phyloP scores from a whole-genome alignment of 2,888 invertebrate species.

The Aplocera efformata region DNA sequence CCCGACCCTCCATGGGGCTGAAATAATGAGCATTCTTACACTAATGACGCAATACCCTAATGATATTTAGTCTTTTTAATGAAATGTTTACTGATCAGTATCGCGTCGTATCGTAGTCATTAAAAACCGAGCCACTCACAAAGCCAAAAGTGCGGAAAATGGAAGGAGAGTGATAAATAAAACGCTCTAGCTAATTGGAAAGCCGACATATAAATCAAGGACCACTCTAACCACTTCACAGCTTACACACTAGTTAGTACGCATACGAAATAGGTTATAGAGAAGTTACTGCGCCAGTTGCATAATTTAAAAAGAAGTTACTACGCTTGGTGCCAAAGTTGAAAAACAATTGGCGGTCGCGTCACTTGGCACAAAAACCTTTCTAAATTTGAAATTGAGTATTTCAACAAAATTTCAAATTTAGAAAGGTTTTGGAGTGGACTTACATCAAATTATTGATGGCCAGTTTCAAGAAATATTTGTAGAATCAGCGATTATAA shows the following conservation, averaged over 20 bases:
- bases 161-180: constrained; percentile 71
- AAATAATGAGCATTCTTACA: too few species aligned
- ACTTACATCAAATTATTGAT: constrained; percentile 19
- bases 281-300: not conserved
- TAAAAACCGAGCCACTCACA: constrained; percentile 23
- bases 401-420: constrained; percentile 26
- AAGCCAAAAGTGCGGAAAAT: constrained; percentile 66
- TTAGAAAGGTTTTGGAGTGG: constrained; percentile 20
- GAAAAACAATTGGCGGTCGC: constrained; percentile 32
- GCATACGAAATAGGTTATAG: not conserved
- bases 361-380: constrained; percentile 39
- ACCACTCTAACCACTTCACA: constrained; percentile 41
- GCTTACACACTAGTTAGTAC: not conserved
- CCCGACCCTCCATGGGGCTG: too few species aligned
- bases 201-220: constrained; percentile 70
- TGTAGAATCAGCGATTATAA: too few species aligned
- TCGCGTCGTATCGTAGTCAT: constrained; percentile 17
- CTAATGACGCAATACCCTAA: too few species aligned
- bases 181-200: constrained; percentile 71
- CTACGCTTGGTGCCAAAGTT: constrained; percentile 30
- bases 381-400: constrained; percentile 27
- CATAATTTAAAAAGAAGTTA: too few species aligned
- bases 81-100: too few species aligned
- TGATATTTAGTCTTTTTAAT: too few species aligned
- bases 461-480: constrained; percentile 3